These are phyloP conservation scores for Ophioninae sp. DNA, from an alignment of 2,888 invertebrate genomes.

Conservation along the genomic window DNA sequence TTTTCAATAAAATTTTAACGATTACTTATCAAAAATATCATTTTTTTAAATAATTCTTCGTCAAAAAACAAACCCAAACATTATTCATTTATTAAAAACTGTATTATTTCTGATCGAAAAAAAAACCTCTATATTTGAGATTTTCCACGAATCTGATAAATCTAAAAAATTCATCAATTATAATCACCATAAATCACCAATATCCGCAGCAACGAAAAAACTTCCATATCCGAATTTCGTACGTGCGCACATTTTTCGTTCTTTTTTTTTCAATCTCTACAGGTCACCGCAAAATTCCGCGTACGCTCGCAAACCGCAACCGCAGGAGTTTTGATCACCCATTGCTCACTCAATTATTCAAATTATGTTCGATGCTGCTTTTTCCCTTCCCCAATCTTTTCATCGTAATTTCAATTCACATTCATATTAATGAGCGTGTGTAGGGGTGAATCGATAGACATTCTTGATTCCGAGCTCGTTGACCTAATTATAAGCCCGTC, in stretches of 20 bases:
- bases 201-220: neutral
- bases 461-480: constrained; percentile 56
- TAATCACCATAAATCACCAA: neutral
- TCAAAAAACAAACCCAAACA: too few relatives aligned
- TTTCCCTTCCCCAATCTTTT: neutral
- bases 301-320: neutral
- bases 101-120: neutral
- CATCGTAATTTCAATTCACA: constrained; percentile 19
- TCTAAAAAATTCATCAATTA: neutral
- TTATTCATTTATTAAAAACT: too few relatives aligned
- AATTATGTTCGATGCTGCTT: neutral
- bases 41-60: too few relatives aligned
- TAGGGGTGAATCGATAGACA: constrained; percentile 43
- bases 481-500: constrained; percentile 53
- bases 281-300: neutral
- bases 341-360: constrained; percentile 6
- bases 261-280: neutral
- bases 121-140: neutral
- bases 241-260: neutral
- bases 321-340: neutral
- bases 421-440: constrained; percentile 45
- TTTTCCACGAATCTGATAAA: neutral
- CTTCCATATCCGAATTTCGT: neutral
- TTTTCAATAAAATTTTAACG: too few relatives aligned
- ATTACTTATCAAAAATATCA: too few relatives aligned